Conservation (phyloP, 2,113 vertebrate genomes). For the Helogale parvula region DNA sequence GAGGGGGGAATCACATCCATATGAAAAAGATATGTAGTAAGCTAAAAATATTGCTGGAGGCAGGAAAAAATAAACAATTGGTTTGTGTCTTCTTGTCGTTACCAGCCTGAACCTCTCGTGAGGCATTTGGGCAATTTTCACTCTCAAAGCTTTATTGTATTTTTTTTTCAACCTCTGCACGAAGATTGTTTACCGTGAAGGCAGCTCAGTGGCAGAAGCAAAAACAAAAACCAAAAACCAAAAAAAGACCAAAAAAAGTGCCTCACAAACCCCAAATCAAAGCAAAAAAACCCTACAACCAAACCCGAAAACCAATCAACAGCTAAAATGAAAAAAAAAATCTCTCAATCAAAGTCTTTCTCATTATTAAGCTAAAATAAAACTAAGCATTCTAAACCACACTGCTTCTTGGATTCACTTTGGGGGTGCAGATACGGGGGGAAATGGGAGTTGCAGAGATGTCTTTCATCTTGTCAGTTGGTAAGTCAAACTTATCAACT, state of each 20-base stretch:
- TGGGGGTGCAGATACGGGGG: neutral
- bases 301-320: neutral
- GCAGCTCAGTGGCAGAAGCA: neutral
- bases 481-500: neutral
- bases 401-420: neutral
- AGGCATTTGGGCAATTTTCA: constrained; percentile 42
- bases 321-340: neutral
- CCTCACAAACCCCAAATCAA: neutral
- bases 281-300: neutral
- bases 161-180: neutral
- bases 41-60: constrained; percentile 52
- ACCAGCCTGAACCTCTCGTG: constrained; percentile 21
- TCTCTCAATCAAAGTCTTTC: neutral
- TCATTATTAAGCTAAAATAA: neutral
- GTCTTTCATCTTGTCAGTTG: neutral
- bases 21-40: constrained; percentile 60
- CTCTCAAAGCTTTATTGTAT: constrained; percentile 50
- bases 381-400: neutral
- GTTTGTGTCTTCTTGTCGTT: constrained; percentile 56
- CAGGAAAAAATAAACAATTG: constrained; percentile 66
- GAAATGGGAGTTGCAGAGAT: neutral
- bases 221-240: neutral
- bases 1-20: constrained; percentile 56
- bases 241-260: neutral
- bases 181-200: neutral